A percentile compares a stretch with the other conserved stretches of the same genome.
Conservation (phyloP, 35 echinoderm and acorn worm species). For the Holothuria glaberrima region DNA sequence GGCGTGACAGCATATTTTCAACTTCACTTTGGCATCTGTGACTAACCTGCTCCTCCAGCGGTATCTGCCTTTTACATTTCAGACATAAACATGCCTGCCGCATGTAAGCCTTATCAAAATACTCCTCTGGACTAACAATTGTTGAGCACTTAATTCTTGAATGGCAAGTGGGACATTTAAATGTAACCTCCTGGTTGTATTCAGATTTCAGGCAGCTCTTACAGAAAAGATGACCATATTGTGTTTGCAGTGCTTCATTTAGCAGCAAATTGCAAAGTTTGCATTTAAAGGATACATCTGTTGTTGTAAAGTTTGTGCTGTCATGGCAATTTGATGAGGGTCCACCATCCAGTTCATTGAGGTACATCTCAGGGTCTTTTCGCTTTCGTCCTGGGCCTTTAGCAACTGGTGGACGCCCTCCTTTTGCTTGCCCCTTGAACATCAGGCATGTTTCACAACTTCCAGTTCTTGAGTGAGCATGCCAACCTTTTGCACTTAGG, state of each 20-base stretch:
- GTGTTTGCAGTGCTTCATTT: background rate
- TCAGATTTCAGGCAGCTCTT: background rate
- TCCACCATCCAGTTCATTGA: background rate
- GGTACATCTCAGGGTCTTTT: constrained; percentile 8
- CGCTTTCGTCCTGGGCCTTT: background rate
- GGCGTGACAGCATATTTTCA: background rate
- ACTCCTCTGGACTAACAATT: background rate
- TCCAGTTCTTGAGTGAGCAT: constrained; percentile 1
- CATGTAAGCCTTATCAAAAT: background rate
- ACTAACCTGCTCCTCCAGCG: background rate
- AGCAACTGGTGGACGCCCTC: background rate
- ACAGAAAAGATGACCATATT: background rate
- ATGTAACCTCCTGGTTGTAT: background rate
- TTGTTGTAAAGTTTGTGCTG: background rate
- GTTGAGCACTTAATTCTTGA: background rate
- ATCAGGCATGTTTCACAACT: constrained; percentile 1
- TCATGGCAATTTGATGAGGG: background rate
- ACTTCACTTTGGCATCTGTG: background rate
- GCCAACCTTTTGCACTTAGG: background rate
- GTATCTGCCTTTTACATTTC: background rate
- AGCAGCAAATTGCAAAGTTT: background rate
- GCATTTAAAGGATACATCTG: background rate
- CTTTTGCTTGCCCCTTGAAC: background rate
- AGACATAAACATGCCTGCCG: background rate
- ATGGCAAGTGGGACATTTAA: background rate